A percentile compares a stretch with the other conserved stretches of the same genome.
These are phyloP conservation scores for Drosophila pseudotakahashii DNA, from an alignment of 2,888 invertebrate species.

Conservation along the genomic window DNA sequence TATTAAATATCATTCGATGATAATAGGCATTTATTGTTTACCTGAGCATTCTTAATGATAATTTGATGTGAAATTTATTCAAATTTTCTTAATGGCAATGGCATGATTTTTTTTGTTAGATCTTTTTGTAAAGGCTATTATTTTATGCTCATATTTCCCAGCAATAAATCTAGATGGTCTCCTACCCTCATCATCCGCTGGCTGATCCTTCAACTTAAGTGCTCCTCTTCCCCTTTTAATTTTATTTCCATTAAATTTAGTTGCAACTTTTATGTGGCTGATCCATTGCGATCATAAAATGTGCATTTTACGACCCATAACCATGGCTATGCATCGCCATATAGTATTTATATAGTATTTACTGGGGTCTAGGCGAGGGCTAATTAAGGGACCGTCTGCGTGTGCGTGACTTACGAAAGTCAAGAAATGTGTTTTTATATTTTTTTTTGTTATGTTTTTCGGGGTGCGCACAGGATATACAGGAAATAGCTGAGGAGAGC, in stretches of 20 bases:
- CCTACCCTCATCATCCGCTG: neutral
- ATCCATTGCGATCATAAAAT: constrained; percentile 37
- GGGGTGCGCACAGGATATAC: constrained; percentile 57
- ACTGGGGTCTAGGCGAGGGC: constrained; percentile 34
- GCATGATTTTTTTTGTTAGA: neutral
- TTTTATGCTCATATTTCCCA: neutral
- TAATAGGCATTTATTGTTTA: too few relatives aligned
- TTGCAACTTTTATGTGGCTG: constrained; percentile 27
- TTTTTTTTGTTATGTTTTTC: neutral
- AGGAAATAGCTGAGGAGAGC: constrained; percentile 38
- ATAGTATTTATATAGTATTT: constrained; percentile 16
- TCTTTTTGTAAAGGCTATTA: neutral
- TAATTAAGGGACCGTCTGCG: constrained; percentile 61
- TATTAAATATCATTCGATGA: too few relatives aligned
- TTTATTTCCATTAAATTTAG: constrained; percentile 24
- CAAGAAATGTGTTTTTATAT: constrained; percentile 53
- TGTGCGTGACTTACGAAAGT: constrained; percentile 72
- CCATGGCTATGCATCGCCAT: constrained; percentile 3
- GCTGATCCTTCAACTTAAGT: constrained; percentile 8
- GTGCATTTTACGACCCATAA: constrained; percentile 40
- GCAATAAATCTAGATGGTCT: neutral
- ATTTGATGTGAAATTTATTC: neutral
- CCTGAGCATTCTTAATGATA: neutral
- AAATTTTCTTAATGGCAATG: neutral
- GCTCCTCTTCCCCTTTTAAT: neutral